Conservation (phyloP, 2,888 invertebrate species). For the Diaphora mendica region DNA sequence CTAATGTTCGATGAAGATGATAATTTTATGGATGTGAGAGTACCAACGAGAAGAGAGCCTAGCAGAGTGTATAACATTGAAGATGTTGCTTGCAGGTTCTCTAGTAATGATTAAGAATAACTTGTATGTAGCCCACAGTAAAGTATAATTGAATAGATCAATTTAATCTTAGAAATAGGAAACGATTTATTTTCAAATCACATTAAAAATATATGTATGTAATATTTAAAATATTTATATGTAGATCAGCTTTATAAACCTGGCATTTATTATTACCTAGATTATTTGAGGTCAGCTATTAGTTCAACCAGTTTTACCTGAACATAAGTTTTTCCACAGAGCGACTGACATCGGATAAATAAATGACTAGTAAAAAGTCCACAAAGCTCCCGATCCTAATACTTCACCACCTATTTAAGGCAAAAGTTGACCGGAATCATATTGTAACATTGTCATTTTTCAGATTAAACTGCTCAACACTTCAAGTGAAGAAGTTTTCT, state of each 20-base stretch:
- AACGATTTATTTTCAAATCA: neutral
- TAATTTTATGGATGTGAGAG: slow-evolving; percentile 56
- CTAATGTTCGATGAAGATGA: slow-evolving; percentile 77
- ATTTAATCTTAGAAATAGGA: neutral
- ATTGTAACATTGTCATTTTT: slow-evolving; percentile 32
- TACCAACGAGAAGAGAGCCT: slow-evolving; percentile 59
- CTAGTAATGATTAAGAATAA: neutral
- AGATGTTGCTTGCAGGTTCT: slow-evolving; percentile 76
- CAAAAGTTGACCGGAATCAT: too few relatives aligned
- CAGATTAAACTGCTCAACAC: slow-evolving; percentile 78
- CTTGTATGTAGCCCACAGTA: neutral
- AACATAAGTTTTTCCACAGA: too few relatives aligned
- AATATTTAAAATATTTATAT: too few relatives aligned
- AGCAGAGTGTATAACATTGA: slow-evolving; percentile 74
- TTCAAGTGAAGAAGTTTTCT: slow-evolving; percentile 77
- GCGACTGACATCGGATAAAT: too few relatives aligned
- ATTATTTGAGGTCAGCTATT: too few relatives aligned
- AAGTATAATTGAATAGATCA: neutral
- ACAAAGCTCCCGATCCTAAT: neutral
- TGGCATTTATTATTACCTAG: too few relatives aligned
- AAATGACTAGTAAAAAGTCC: neutral
- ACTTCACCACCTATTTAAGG: neutral
- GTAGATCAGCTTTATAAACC: too few relatives aligned
- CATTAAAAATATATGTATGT: neutral
- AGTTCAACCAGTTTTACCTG: too few relatives aligned